A percentile compares a stretch with the other conserved stretches of the same genome.
phyloP scores from a whole-genome alignment of 2,113 vertebrate species.

The Spheniscus mendiculus region DNA sequence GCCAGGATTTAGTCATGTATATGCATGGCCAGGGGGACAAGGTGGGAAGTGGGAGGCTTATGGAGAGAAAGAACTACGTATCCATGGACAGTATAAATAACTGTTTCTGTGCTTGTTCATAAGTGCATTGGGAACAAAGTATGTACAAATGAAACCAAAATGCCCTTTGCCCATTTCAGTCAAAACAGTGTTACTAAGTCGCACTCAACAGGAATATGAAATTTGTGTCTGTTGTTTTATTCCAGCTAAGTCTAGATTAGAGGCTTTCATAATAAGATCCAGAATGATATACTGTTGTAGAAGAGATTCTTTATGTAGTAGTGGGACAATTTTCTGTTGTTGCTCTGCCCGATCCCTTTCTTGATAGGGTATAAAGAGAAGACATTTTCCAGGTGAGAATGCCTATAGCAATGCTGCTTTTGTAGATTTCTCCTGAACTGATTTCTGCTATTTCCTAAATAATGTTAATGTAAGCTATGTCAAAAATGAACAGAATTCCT shows the following conservation, averaged over 20 bases:
- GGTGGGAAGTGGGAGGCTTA: neutral
- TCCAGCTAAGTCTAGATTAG: neutral
- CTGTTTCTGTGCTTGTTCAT: neutral
- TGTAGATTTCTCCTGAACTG: neutral
- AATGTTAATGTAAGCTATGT: neutral
- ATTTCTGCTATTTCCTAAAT: neutral
- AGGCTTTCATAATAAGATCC: neutral
- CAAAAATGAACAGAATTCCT: neutral
- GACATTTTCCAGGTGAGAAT: neutral
- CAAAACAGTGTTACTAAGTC: neutral
- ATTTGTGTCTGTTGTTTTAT: neutral
- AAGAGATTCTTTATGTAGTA: neutral
- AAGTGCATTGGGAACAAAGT: neutral
- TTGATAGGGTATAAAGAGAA: neutral
- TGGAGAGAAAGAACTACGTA: fast-evolving
- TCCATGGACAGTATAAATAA: neutral
- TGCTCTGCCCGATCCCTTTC: neutral
- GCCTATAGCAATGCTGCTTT: neutral
- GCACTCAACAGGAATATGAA: neutral
- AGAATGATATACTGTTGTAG: neutral
- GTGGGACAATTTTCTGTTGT: neutral
- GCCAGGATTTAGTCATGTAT: neutral
- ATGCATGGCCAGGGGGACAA: neutral
- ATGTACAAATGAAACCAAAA: neutral
- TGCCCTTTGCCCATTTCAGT: neutral